These are phyloP conservation scores for Melitaea athalia DNA, from an alignment of 2,888 invertebrate species.

Conservation along the genomic window DNA sequence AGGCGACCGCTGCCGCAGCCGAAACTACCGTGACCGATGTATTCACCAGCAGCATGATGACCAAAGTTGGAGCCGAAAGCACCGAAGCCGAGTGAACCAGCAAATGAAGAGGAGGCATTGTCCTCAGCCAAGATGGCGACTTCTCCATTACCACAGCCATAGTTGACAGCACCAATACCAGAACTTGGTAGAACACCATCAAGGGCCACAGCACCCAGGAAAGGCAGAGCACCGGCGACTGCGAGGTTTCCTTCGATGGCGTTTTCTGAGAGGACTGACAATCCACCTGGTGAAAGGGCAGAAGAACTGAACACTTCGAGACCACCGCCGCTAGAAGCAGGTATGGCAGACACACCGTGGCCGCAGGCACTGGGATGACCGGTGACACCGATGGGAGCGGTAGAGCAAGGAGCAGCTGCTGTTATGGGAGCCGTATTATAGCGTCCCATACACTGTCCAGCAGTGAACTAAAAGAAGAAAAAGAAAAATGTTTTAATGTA, in stretches of 20 bases:
- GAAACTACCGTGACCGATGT: not conserved
- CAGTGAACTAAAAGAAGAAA: constrained; percentile 39
- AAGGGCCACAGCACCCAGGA: constrained; percentile 49
- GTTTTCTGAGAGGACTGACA: constrained; percentile 48
- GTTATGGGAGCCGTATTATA: constrained; percentile 17
- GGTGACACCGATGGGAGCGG: not conserved
- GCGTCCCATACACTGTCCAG: constrained; percentile 37
- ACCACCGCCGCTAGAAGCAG: constrained; percentile 42
- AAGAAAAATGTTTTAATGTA: not conserved
- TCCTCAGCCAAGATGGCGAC: constrained; percentile 44
- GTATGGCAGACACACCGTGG: constrained; percentile 32
- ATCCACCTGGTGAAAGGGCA: constrained; percentile 43
- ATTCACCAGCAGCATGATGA: not conserved
- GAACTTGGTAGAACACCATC: constrained; percentile 15
- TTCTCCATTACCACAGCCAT: constrained; percentile 46
- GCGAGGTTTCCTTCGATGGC: constrained; percentile 46
- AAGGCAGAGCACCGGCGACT: constrained; percentile 46
- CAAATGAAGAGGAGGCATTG: constrained; percentile 35
- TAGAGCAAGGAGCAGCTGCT: constrained; percentile 14
- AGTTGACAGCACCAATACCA: constrained; percentile 42
- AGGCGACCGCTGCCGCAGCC: constrained; percentile 24
- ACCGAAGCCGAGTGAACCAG: constrained; percentile 35
- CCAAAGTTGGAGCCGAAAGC: constrained; percentile 22
- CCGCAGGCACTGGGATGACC: not conserved
- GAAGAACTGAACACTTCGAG: constrained; percentile 49